Percentiles rank a stretch among this genome's conserved stretches.
Evolutionary conservation across 64 coral and sea anemone species (phyloP).

Genomic region (Exaiptasia diaphana): DNA sequence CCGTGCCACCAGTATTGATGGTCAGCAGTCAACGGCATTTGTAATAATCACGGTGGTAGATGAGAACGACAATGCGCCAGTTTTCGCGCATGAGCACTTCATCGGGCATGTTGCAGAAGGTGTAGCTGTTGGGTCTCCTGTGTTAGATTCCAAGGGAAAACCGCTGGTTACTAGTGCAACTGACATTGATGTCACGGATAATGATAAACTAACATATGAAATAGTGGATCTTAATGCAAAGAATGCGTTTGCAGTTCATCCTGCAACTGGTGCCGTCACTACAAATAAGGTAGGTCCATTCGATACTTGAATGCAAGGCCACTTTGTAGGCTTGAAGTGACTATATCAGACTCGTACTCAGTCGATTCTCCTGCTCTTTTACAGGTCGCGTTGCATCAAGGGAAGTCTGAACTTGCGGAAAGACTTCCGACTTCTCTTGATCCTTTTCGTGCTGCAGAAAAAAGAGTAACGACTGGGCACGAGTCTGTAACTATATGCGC

Average conservation of each 20-base stretch:
- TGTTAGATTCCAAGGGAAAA: slow-evolving; percentile 12
- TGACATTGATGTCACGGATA: slow-evolving; percentile 62
- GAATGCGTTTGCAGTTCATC: slow-evolving; percentile 45
- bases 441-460: too few relatives aligned
- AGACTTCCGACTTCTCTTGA: background rate
- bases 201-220: slow-evolving; percentile 69
- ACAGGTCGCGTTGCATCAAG: too few relatives aligned
- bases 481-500: too few relatives aligned
- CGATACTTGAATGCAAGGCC: too few relatives aligned
- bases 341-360: too few relatives aligned
- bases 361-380: too few relatives aligned
- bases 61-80: slow-evolving; percentile 75
- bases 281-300: slow-evolving; percentile 54
- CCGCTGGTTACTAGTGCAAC: slow-evolving; percentile 59
- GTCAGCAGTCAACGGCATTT: slow-evolving; percentile 29
- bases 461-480: too few relatives aligned
- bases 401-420: background rate
- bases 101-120: slow-evolving; percentile 61
- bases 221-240: slow-evolving; percentile 60
- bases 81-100: slow-evolving; percentile 31
- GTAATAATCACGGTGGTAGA: slow-evolving; percentile 57
- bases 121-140: slow-evolving; percentile 45
- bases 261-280: slow-evolving; percentile 44
- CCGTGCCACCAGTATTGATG: slow-evolving; percentile 51
- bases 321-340: too few relatives aligned